Evolutionary conservation across 2,113 vertebrate species (phyloP).

Genomic region (Corythoichthys intestinalis): DNA sequence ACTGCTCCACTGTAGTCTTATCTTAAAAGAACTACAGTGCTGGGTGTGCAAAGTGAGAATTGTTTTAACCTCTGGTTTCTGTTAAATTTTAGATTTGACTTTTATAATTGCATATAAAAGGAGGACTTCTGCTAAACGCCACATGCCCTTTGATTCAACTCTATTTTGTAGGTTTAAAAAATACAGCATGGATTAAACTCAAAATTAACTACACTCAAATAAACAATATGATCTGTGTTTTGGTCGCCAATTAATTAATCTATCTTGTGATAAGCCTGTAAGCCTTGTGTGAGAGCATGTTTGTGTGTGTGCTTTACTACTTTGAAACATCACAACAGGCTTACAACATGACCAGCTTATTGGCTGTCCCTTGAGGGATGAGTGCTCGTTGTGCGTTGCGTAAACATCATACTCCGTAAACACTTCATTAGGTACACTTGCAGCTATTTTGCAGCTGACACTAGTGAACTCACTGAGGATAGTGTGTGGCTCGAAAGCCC

Average conservation of each 20-base stretch:
- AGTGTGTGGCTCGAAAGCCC: neutral
- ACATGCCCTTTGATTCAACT: neutral
- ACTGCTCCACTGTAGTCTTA: neutral
- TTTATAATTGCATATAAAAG: neutral
- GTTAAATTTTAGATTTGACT: neutral
- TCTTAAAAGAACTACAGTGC: neutral
- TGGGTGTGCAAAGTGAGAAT: neutral
- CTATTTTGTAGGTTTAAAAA: neutral
- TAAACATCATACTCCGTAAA: neutral
- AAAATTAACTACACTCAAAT: neutral
- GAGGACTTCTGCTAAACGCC: neutral
- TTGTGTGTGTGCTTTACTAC: conserved; percentile 1
- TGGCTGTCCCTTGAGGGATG: conserved; percentile 36
- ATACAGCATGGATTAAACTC: neutral
- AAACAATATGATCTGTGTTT: neutral
- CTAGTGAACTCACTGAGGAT: neutral
- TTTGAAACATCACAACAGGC: conserved; percentile 14
- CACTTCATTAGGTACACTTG: neutral
- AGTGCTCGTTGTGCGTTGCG: neutral
- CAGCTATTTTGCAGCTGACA: neutral
- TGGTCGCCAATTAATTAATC: neutral
- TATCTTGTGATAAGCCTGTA: neutral
- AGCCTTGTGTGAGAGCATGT: neutral
- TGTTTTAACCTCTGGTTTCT: neutral
- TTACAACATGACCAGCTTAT: conserved; percentile 24